Conservation (phyloP, 2,797 vertebrate species). For the Chaunax sp. region DNA sequence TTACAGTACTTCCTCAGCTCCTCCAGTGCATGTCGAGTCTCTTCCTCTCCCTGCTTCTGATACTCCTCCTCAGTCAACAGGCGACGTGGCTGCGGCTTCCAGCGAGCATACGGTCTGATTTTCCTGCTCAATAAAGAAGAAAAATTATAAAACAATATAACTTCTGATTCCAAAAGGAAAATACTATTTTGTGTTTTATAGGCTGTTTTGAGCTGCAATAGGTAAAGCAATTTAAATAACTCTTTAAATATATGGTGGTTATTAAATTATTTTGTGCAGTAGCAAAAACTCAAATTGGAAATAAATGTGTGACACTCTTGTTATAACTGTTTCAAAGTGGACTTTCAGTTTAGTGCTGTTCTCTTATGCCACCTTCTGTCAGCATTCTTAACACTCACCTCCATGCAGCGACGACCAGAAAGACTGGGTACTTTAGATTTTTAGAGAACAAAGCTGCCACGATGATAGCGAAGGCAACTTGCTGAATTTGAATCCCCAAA, state of each 20-base stretch:
- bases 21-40: constrained; percentile 90
- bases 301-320: too few species aligned
- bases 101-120: constrained; percentile 66
- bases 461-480: constrained; percentile 87
- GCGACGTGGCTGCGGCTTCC: constrained; percentile 83
- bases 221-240: background rate
- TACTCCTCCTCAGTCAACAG: constrained; percentile 94
- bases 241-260: background rate
- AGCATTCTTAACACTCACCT: constrained; percentile 65
- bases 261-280: background rate
- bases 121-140: constrained; percentile 77
- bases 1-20: constrained; percentile 88
- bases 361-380: constrained; percentile 59
- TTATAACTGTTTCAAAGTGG: background rate
- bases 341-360: constrained; percentile 1
- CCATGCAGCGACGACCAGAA: constrained; percentile 51
- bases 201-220: background rate
- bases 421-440: constrained; percentile 89
- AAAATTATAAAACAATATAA: background rate
- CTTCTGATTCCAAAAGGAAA: background rate
- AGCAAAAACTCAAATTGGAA: background rate
- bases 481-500: constrained; percentile 89
- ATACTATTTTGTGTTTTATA: background rate
- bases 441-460: constrained; percentile 87
- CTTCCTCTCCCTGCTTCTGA: constrained; percentile 88